Conservation (phyloP, 2,113 vertebrate species). For the Oxyura jamaicensis region DNA sequence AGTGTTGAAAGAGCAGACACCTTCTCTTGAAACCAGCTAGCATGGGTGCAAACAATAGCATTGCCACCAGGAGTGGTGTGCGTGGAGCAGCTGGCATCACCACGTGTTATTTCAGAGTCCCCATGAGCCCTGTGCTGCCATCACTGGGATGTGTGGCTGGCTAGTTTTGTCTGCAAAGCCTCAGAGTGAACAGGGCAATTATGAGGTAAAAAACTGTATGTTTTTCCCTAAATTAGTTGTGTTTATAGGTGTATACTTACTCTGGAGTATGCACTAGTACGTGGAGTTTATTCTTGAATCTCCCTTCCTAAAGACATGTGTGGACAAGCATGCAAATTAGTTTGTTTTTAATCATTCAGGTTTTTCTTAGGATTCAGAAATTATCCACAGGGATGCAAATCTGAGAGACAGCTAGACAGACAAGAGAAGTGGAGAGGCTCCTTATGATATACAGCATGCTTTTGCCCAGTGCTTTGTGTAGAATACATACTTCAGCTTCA, state of each 20-base stretch:
- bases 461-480: neutral
- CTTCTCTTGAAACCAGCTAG: neutral
- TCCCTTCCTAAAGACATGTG: neutral
- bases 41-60: neutral
- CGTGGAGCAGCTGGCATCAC: neutral
- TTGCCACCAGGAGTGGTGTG: neutral
- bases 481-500: neutral
- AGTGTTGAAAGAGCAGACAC: neutral
- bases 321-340: neutral
- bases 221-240: neutral
- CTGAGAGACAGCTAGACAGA: neutral
- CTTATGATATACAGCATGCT: rapidly evolving
- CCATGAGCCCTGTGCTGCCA: rapidly evolving
- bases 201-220: neutral
- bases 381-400: neutral
- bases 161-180: neutral
- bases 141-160: neutral
- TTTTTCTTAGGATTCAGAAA: neutral
- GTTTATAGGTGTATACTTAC: neutral
- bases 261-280: neutral
- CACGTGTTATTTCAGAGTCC: rapidly evolving
- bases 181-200: neutral
- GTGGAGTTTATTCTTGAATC: neutral
- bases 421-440: neutral
- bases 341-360: neutral